Evolutionary conservation across 2,888 invertebrate species (phyloP), one percentile per base, ranked within the genome.

Genomic region (Cephus sareptanus): DNA sequence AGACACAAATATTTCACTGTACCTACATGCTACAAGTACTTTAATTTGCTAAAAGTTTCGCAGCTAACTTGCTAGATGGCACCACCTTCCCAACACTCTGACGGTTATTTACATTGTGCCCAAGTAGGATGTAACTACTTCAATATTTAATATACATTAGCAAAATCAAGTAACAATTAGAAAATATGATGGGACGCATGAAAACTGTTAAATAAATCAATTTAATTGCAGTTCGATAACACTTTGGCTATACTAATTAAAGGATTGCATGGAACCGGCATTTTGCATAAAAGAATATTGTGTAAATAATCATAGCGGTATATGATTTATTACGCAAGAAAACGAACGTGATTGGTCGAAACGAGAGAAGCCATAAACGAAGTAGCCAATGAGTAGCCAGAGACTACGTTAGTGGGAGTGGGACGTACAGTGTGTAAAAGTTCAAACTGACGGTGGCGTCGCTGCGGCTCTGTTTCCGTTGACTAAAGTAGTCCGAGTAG

Each of bases 391-490:
- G 23, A 56, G 2, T 1, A 56, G 9, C 40, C 40, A 56, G 40
- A 56, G 23, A 23, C 40, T 40, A 40, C 9, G 9, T 40, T 23
- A 40, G 40, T 40, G 40, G 23, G 40, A 23, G 40, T 1, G 40
- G 9, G 40, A 23, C 40, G 40, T 40, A 15, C 15, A 15, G 15
- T 23, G 40, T 23, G 40, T 23, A 23, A 56, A 56, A 9, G 40
- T 56, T 56, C 23, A 56, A 56, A 56, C 40, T 56, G 40, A 56
- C 4, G 40, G 40, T 56, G 40, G 40, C 35, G 35, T 75, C 37
- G 37, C 75, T n/a, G n/a, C 76, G 37, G n/a, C 23, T 34, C 33
- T 69, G 83, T 81, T 83, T 84, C 83, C 82, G 82, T 86, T 86
- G 85, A 85, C 81, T 77, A 81, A 78, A 81, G 80, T 81, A 83